A percentile compares a stretch with the other conserved stretches of the same genome.
Evolutionary conservation across 64 coral and sea anemone genomes (phyloP).

Genomic region (Stylophora pistillata): DNA sequence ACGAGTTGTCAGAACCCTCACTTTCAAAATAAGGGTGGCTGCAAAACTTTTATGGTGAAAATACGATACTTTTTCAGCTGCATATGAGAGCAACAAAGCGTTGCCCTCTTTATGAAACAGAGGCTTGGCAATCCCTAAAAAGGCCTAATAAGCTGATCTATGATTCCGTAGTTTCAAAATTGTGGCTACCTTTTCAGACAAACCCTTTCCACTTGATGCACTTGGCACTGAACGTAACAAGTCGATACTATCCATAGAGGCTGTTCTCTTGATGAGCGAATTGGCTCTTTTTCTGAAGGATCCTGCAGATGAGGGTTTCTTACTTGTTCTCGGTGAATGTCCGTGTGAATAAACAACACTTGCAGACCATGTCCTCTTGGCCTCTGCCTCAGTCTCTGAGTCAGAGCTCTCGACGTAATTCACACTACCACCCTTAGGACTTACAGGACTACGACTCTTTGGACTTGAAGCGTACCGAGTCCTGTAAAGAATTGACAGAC

Average conservation of each 20-base stretch:
- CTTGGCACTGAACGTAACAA: background rate
- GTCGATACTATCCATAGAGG: slow-evolving; percentile 21
- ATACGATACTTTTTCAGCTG: no score
- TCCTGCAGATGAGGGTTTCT: background rate
- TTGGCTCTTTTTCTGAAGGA: background rate
- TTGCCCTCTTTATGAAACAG: no score
- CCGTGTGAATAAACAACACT: background rate
- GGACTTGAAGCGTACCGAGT: background rate
- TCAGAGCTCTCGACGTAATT: slow-evolving; percentile 44
- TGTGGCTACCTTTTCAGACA: slow-evolving; percentile 11
- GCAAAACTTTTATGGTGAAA: background rate
- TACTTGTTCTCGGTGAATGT: background rate
- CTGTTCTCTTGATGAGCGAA: slow-evolving; percentile 12
- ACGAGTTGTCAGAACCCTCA: no score
- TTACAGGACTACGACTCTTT: slow-evolving; percentile 19
- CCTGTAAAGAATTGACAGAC: background rate
- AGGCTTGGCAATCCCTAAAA: no score
- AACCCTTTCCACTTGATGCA: slow-evolving; percentile 9
- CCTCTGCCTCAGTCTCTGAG: slow-evolving; percentile 11
- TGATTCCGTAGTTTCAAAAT: background rate
- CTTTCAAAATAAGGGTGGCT: background rate
- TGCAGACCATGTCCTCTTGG: background rate
- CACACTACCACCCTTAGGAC: background rate
- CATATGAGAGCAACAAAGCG: no score
- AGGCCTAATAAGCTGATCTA: no score